phyloP scores from a whole-genome alignment of 2,797 vertebrate genomes.

The Gorsachius magnificus region DNA sequence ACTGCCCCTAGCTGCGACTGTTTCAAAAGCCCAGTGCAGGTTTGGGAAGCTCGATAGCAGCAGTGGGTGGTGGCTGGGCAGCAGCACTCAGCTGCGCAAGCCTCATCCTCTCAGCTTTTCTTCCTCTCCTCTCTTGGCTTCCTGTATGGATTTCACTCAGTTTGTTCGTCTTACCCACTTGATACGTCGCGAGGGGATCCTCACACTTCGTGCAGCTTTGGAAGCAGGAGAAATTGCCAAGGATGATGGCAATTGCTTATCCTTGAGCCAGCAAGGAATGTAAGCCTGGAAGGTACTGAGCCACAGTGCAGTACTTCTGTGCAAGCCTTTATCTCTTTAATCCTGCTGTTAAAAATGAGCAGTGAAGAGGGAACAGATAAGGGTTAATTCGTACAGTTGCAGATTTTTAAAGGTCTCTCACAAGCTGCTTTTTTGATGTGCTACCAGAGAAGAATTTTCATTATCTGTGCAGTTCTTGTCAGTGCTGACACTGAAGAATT shows the following conservation, averaged over 20 bases:
- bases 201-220: not conserved
- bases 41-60: not conserved
- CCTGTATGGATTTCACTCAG: not conserved
- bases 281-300: not conserved
- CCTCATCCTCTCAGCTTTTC: not conserved
- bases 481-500: not conserved
- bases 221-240: not conserved
- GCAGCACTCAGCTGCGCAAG: not conserved
- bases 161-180: not conserved
- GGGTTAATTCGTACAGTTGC: not conserved
- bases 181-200: not conserved
- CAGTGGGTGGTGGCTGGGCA: fast-evolving
- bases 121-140: not conserved
- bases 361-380: not conserved
- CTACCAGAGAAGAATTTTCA: not conserved
- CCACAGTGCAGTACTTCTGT: not conserved
- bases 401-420: not conserved
- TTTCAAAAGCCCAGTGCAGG: not conserved
- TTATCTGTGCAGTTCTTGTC: not conserved
- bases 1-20: not conserved
- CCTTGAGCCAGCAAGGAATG: not conserved
- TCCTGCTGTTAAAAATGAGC: not conserved
- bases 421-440: not conserved
- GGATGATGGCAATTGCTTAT: not conserved
- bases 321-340: not conserved